Evolutionary conservation across 2,888 invertebrate genomes (phyloP).

Genomic region (Fragum whitleyi): DNA sequence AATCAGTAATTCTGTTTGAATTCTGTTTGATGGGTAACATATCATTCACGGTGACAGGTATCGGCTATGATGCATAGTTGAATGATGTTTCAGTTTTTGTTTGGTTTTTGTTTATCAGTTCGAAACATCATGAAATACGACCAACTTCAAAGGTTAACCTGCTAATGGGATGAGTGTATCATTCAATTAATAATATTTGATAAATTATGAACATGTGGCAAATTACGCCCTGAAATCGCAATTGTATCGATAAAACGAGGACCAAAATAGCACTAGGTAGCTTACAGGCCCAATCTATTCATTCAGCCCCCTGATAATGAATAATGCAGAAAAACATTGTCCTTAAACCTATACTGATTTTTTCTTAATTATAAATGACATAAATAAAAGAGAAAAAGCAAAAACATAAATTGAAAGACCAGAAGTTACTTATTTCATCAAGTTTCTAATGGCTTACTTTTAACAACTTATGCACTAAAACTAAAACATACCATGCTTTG

Average conservation of each 20-base stretch:
- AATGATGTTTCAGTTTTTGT: not conserved
- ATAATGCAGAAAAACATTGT: too few species aligned
- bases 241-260: not conserved
- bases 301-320: too few species aligned
- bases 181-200: slow-evolving; percentile 4
- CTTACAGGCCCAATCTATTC: too few species aligned
- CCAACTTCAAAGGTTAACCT: not conserved
- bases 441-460: too few species aligned
- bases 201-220: slow-evolving; percentile 1
- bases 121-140: not conserved
- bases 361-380: too few species aligned
- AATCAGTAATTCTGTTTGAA: slow-evolving; percentile 8
- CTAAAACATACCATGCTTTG: too few species aligned
- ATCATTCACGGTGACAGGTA: slow-evolving; percentile 1
- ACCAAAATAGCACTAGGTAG: too few species aligned
- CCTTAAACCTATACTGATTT: too few species aligned
- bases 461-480: too few species aligned
- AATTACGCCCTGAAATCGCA: not conserved
- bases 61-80: not conserved
- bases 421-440: too few species aligned
- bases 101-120: not conserved
- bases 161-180: not conserved
- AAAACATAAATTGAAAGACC: too few species aligned
- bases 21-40: slow-evolving; percentile 8
- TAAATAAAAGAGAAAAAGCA: too few species aligned